Evolutionary conservation across 2,797 vertebrate genomes (phyloP), one percentile per base, ranked within the genome.

Genomic region (Phyllotis vaccarum): DNA sequence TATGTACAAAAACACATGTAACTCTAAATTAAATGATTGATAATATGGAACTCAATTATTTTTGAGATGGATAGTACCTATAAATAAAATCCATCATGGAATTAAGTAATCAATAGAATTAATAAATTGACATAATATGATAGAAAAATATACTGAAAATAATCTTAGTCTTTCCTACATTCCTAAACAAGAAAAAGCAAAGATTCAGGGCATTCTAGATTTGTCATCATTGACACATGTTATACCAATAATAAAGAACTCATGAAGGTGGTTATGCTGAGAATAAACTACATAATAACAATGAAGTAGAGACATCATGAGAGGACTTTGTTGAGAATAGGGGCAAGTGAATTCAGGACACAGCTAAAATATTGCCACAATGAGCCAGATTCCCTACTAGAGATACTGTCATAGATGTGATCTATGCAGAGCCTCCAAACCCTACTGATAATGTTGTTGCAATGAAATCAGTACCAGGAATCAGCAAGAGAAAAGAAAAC

Each of bases 21-120:
- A 58, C 2, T 19, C 54, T 85, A 81, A 75, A 60, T 34, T 68
- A 37, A 95, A 37, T 6, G 70, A 88, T 43, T 76, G 0, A 27
- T 82, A 5, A 82, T 56, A 43, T 11, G 75, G 21, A 90, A 89
- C 5, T 2, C 43, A 54, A 76, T 10, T 91, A 27, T 81, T 95
- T 81, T 83, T 72, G 5, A 56, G 49, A 81, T 78, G 6, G 27
- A 68, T 95, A 37, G 13, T 54, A 58, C 24, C 92, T 93, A 83
- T 66, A 89, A 92, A 95, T 94, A 94, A 93, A 96, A 86, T 70
- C 58, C 27, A 93, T 60, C 21, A 74, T 72, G 14, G 17, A 52
- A 90, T 86, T 93, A 72, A 17, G 16, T 27, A 83, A 88, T 95
- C 22, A 56, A 82, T 68, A 92, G n/a, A 89, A 86, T 54, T 93